Evolutionary conservation across 2,888 invertebrate species (phyloP).

Genomic region (Tetragonisca angustula): DNA sequence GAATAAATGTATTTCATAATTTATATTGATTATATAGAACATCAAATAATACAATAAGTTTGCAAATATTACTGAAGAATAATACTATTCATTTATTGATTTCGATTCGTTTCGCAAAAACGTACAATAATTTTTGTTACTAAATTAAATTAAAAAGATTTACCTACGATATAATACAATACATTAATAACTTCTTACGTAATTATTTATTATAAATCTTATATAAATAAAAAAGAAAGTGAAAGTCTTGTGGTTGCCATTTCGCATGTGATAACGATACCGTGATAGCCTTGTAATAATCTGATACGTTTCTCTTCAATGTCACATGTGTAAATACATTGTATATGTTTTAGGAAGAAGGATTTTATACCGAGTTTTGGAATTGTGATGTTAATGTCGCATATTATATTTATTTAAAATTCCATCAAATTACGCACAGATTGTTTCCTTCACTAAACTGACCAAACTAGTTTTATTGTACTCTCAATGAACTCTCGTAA

Average conservation of each 20-base stretch:
- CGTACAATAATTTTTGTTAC: neutral
- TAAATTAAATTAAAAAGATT: neutral
- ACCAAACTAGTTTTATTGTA: constrained; percentile 10
- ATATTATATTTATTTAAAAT: neutral
- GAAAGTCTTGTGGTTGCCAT: neutral
- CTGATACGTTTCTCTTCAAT: neutral
- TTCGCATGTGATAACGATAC: neutral
- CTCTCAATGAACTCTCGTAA: constrained; percentile 11
- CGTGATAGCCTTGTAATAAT: neutral
- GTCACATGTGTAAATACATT: neutral
- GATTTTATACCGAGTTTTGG: neutral
- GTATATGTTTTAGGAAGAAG: neutral
- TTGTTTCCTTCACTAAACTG: constrained; percentile 22
- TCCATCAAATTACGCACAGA: constrained; percentile 3
- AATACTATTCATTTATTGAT: neutral
- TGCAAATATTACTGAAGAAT: neutral
- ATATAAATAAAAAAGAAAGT: neutral
- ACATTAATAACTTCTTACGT: neutral
- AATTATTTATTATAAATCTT: neutral
- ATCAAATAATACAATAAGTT: neutral
- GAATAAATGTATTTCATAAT: neutral
- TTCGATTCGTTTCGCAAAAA: neutral
- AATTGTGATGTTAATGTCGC: neutral
- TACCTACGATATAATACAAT: neutral
- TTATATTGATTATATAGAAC: neutral